These are phyloP conservation scores for Holacanthella duospinosa DNA, from an alignment of 2,888 invertebrate species.

Conservation along the genomic window DNA sequence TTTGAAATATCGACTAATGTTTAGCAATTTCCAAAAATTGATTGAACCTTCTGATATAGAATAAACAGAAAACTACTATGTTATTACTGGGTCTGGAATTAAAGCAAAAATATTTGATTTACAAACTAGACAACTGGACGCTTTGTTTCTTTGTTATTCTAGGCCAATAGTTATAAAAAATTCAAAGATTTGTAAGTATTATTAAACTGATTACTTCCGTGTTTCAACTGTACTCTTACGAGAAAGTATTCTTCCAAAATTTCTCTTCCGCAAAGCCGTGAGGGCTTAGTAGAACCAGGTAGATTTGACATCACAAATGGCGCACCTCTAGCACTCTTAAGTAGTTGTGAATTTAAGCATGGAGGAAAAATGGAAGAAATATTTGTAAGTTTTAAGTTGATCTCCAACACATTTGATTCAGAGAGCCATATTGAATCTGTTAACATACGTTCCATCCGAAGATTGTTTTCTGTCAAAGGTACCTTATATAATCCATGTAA, in stretches of 20 bases:
- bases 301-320: not conserved
- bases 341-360: not conserved
- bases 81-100: too few relatives aligned
- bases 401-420: not conserved
- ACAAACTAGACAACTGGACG: too few relatives aligned
- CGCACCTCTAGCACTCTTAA: not conserved
- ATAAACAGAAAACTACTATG: too few relatives aligned
- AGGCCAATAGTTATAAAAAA: too few relatives aligned
- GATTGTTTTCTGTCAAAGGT: not conserved
- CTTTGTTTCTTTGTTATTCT: too few relatives aligned
- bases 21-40: too few relatives aligned
- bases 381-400: not conserved
- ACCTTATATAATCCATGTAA: not conserved
- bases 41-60: too few relatives aligned
- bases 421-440: not conserved
- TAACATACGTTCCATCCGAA: not conserved
- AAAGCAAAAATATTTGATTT: too few relatives aligned
- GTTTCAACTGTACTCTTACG: not conserved
- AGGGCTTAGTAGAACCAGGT: not conserved
- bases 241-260: not conserved
- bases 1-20: too few relatives aligned
- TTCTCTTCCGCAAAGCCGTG: not conserved
- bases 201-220: not conserved
- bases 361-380: not conserved
- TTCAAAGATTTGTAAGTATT: too few relatives aligned